Conservation (phyloP, 2,797 vertebrate species). For the Amniataba percoides region DNA sequence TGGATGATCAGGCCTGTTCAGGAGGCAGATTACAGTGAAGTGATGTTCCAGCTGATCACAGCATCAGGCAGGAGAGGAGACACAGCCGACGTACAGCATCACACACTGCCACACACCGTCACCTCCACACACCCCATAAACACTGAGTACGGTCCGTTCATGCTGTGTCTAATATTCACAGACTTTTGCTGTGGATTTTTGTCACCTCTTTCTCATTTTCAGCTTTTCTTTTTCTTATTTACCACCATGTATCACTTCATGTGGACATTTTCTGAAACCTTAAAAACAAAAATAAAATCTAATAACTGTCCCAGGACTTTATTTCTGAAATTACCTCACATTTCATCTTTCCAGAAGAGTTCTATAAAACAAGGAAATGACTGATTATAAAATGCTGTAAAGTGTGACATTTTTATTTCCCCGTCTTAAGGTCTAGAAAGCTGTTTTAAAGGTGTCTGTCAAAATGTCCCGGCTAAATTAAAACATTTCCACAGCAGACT, state of each 20-base stretch:
- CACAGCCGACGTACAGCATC: neutral
- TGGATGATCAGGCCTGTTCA: constrained; percentile 25
- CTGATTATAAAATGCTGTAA: neutral
- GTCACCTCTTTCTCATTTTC: neutral
- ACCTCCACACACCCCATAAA: neutral
- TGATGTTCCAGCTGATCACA: constrained; percentile 27
- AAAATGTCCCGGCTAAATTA: neutral
- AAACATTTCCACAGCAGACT: neutral
- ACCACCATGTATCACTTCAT: no score
- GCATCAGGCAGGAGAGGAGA: constrained; percentile 11
- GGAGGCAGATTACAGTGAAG: constrained; percentile 18
- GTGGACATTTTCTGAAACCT: neutral
- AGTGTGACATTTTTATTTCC: neutral
- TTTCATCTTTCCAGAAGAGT: neutral
- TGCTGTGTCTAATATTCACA: no score
- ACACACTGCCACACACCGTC: neutral
- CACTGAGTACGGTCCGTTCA: neutral
- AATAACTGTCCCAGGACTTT: neutral
- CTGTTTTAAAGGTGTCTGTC: neutral
- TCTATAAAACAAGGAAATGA: neutral
- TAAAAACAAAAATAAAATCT: neutral
- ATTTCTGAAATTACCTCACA: neutral
- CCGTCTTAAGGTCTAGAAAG: neutral
- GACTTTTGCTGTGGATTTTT: neutral
- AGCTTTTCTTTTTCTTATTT: neutral